A percentile compares a stretch with the other conserved stretches of the same genome.
These are phyloP conservation scores for Gila orcuttii DNA, from an alignment of 2,113 vertebrate genomes.

Conservation along the genomic window DNA sequence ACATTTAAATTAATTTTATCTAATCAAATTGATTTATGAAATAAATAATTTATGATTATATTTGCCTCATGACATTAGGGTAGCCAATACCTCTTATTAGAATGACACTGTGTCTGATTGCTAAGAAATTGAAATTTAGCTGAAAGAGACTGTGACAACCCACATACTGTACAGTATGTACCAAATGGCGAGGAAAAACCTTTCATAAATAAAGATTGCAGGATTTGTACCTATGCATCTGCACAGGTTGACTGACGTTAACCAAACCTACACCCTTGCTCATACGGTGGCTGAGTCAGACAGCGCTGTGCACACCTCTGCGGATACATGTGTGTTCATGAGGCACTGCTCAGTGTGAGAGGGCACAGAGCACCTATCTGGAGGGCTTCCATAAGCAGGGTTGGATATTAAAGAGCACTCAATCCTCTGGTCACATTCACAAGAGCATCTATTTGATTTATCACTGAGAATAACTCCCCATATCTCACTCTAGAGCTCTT, in stretches of 20 bases:
- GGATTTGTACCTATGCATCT: not conserved
- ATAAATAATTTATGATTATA: not conserved
- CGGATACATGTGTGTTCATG: not conserved
- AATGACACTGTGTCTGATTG: not conserved
- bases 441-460: slow-evolving; percentile 53
- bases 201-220: not conserved
- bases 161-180: not conserved
- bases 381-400: slow-evolving; percentile 31
- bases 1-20: not conserved
- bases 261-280: not conserved
- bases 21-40: not conserved
- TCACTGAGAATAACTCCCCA: slow-evolving; percentile 34
- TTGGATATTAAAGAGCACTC: slow-evolving; percentile 50
- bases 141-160: not conserved
- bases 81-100: not conserved
- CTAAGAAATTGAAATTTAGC: too few species aligned
- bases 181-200: not conserved
- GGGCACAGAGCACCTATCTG: slow-evolving; percentile 22
- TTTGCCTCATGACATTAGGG: not conserved
- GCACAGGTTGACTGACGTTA: not conserved
- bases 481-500: slow-evolving; percentile 17
- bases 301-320: not conserved
- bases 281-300: not conserved
- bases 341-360: not conserved
- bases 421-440: slow-evolving; percentile 50